Evolutionary conservation across 2,797 vertebrate genomes (phyloP), one percentile per base, ranked within the genome.

Genomic region (Artibeus lituratus): DNA sequence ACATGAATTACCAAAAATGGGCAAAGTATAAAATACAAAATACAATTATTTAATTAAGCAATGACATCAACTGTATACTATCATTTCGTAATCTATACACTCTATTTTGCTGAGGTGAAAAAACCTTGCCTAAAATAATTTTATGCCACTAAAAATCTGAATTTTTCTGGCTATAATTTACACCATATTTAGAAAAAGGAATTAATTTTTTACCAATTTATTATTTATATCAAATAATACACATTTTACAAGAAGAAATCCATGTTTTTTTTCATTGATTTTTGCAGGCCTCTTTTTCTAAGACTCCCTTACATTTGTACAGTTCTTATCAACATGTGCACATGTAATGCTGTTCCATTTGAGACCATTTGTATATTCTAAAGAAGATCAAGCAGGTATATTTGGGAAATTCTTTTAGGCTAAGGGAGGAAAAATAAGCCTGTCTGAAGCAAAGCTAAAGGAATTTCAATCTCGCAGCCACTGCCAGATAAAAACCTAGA

Each of bases 401-500:
- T 91, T 93, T 83, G 95, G 67, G 74, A 91, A 93, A 88, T 76
- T 92, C 57, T 62, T 78, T 97, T 47, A 80, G 44, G 92, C 86
- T 87, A 24, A 24, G 21, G 15, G 82, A 49, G 9, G 15, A 59
- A 78, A 82, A 93, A 82, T 24, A 96, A 35, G 5, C 5, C 29
- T 95, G 39, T 78, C 11, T 7, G 76, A 94, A 19, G 91, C 95
- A 97, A 96, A 96, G 93, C 76, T 94, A 97, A 97, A 98, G 92
- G 91, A 47, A 98, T 97, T 87, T 95, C 81, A 69, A 55, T 94
- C 97, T 98, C 3, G 0, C 91, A 97, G 74, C 42, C 97, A 96
- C 93, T 95, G 96, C 97, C 94, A 97, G 94, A 98, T 96, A 98
- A 98, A 98, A 95, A 92, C 87, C 92, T 93, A 87, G 94, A 92